These are phyloP conservation scores for Syngnathus typhle DNA, from an alignment of 2,113 vertebrate species.

Conservation along the genomic window DNA sequence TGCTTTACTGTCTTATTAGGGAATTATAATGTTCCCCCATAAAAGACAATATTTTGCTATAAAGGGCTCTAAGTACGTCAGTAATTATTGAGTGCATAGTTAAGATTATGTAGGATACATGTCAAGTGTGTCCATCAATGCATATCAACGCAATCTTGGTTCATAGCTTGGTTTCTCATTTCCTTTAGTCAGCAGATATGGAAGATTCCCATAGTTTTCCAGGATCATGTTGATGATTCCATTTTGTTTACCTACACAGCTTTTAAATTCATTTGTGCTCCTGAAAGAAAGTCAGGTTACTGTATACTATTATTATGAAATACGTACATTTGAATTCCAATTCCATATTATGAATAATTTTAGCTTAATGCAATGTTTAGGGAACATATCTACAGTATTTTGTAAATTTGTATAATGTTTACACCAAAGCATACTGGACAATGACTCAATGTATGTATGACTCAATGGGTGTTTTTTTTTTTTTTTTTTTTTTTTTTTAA, in stretches of 20 bases:
- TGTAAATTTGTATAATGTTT: neutral
- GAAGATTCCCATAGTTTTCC: constrained; percentile 34
- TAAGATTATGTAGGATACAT: constrained; percentile 2
- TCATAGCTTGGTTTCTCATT: constrained; percentile 29
- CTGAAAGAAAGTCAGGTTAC: constrained; percentile 34
- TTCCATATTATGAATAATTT: too few relatives aligned
- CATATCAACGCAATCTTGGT: constrained; percentile 15
- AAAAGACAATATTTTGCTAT: neutral
- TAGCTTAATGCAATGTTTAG: too few relatives aligned
- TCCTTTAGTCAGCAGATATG: constrained; percentile 38
- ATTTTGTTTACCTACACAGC: constrained; percentile 31
- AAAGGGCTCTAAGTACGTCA: neutral
- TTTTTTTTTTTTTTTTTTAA: constrained; percentile 7
- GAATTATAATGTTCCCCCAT: constrained; percentile 3
- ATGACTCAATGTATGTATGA: constrained; percentile 1
- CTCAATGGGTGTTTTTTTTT: constrained; percentile 2
- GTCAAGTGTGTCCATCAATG: constrained; percentile 12
- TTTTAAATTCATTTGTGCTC: constrained; percentile 31
- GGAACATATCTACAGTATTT: too few relatives aligned
- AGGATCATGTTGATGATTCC: constrained; percentile 29
- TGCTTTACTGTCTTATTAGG: neutral
- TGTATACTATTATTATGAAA: constrained; percentile 27
- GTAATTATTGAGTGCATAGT: constrained; percentile 4
- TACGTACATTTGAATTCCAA: too few relatives aligned
- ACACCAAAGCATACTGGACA: constrained; percentile 9